These are phyloP conservation scores for Lineus longissimus DNA, from an alignment of 1,140 invertebrate species.

Conservation along the genomic window DNA sequence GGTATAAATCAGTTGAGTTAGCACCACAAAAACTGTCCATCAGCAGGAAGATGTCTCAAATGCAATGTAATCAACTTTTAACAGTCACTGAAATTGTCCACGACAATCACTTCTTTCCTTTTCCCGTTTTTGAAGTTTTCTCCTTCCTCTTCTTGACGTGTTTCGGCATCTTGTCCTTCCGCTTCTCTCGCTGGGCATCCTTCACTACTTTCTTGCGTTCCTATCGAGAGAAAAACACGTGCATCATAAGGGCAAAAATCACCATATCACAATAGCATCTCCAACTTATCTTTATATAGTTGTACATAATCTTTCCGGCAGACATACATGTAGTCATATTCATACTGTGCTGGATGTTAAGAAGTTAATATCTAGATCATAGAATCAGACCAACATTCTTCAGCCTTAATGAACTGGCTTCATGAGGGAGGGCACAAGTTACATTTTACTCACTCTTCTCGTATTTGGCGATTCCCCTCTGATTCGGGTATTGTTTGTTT, in stretches of 20 bases:
- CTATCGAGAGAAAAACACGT: conserved; percentile 31
- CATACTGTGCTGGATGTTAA: no score
- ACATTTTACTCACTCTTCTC: conserved; percentile 63
- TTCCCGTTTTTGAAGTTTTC: conserved; percentile 29
- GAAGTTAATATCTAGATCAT: background rate
- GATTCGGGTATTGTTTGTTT: conserved; percentile 66
- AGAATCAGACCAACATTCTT: background rate
- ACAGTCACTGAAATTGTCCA: no score
- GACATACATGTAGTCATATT: no score
- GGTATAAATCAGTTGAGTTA: no score
- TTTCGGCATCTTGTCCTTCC: conserved; percentile 90
- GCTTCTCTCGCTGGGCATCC: conserved; percentile 83
- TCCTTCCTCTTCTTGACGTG: conserved; percentile 83
- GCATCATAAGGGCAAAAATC: conserved; percentile 8
- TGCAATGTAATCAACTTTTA: no score
- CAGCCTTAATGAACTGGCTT: no score
- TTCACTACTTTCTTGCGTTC: conserved; percentile 54
- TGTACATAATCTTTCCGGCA: no score
- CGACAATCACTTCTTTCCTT: conserved; percentile 20
- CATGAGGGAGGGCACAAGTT: no score
- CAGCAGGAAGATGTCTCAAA: no score
- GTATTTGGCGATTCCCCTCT: conserved; percentile 82
- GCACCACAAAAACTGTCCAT: no score
- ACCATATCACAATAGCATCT: conserved; percentile 1
- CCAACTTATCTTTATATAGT: no score